Base-by-base conservation (phyloP, 2,113 vertebrate genomes). In the Clarias macrocephalus region DNA sequence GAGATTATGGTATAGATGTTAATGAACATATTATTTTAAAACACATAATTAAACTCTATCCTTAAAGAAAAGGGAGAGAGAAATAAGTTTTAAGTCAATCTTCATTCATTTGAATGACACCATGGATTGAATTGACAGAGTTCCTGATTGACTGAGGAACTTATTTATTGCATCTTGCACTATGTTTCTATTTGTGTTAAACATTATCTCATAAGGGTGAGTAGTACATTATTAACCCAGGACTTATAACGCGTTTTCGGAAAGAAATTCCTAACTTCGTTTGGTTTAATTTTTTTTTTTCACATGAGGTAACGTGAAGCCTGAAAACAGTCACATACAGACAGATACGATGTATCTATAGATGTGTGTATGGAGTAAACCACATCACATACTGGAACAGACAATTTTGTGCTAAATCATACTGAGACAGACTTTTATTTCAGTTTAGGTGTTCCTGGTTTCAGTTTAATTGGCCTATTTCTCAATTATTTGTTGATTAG, bases 231-330 rank as follows among this genome's bases (percentile, higher is more conserved):
- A 80, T 85, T 15, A 66, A 21, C 42, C n/a, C 28, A 23, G 33
- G 2, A 66, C 48, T 66, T 79, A 77, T 59, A 59, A 37, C 30
- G n/a, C 66, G 21, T 37, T 59, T 65, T 52, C 48, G 33, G 8
- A 30, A 33, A 18, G 52, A 25, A 75, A 33, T 30, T 56, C 60
- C 56, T 28, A 37, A 13, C 42, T 8, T 5, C 56, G 2, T 30
- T 68, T 56, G 60, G 28, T 54, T 80, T 68, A 86, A 80, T 30
- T 28, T 62, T 33, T 85, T 85, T 52, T 85, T 85, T 63, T 85
- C 33, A 73, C 28, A 37, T 54, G 28, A 37, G 21, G 42, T 66
- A 68, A 37, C 6, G 8, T 37, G 33, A 37, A 37, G 33, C 75
- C 48, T 52, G 28, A 54, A 66, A 4, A 52, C 13, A 52, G 15